Base-by-base conservation (phyloP, 2,113 vertebrate genomes). In the Aphelocoma coerulescens region DNA sequence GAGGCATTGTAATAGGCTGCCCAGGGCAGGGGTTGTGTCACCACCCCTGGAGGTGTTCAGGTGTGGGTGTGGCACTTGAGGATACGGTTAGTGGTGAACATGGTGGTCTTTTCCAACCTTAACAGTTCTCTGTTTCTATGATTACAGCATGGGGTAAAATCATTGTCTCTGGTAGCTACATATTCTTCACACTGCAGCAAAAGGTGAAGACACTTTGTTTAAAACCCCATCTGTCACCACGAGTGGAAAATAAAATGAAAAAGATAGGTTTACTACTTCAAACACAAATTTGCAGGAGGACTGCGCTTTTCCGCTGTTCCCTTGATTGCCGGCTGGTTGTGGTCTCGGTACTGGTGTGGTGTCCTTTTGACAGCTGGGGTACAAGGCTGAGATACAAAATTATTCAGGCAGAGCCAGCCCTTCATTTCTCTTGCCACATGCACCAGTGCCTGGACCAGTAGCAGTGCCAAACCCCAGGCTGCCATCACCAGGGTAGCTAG, bases 291-390 rank as follows among this genome's bases (percentile, higher is more conserved):
- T 67, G 18, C 37, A 67, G 22, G 24, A 63, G 24, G 43, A 33
- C 32, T 33, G 43, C 10, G 6, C 5, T 76, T 89, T 62, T 58
- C 17, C 39, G 14, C 28, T 3, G 11, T 24, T 85, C 27, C 32
- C 73, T 28, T 1, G 9, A 2, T n/a, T 0, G 0, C 41, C 3
- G 5, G 4, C 13, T 11, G 37, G n/a, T 58, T 4, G 1, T 19
- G n/a, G 8, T 26, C 4, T 54, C 18, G 0, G 33, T 26, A 6
- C 3, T 0, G 7, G 12, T 41, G 33, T 0, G 7, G 12, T 41
- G 33, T 30, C 62, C 19, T 57, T 75, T 35, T 54, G 63, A 26
- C 54, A 39, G 54, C 18, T 0, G 21, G 10, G 30, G 24, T 59
- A 11, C 33, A 26, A 46, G 51, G 63, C 30, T 2, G 3, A 32